Base-by-base conservation (phyloP, 2,888 invertebrate species). In the Catocala nupta region DNA sequence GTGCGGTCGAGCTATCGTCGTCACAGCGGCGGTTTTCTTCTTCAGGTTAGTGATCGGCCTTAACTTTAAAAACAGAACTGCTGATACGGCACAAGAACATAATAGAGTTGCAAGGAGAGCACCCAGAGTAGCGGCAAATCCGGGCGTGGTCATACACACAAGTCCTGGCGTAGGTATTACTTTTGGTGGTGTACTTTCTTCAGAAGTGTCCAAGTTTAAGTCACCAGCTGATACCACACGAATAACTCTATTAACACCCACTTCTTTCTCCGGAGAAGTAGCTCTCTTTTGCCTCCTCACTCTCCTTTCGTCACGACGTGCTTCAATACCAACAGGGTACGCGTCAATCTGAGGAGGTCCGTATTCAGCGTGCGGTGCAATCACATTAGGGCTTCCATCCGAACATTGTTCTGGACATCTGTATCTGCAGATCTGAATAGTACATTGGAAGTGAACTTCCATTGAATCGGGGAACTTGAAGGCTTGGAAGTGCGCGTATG, bases 391-490 rank as follows among this genome's bases (percentile, higher is more conserved):
- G 66, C 89, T 90, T 39, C 94, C 93, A 70, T 97, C 97, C 0
- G 97, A 96, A 84, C 98, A 98, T 83, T 98, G 98, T 74, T 98
- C 98, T 0, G 98, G 98, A 82, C 98, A 98, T 80, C 98, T 97
- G 82, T 98, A 98, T 76, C 98, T 95, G 87, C 98, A 98, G 81
- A 98, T 98, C 88, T 98, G 98, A 70, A 98, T 98, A 39, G 98
- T 98, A 87, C 98, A 98, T 87, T 98, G 98, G 95, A 98, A 98
- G 87, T 98, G 98, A 0, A 98, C 98, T 87, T 98, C 98, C 98
- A 98, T 98, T 0, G 98, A 98, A 84, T 98, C 98, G 0, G 98
- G 98, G 94, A 98, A 98, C 86, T 98, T 98, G 91, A 98, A 98
- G 0, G 98, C 98, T 91, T 98, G 98, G 96, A 98, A 98, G 88